phyloP scores from a whole-genome alignment of 1,140 invertebrate species.

The Cyphomyrmex costatus region DNA sequence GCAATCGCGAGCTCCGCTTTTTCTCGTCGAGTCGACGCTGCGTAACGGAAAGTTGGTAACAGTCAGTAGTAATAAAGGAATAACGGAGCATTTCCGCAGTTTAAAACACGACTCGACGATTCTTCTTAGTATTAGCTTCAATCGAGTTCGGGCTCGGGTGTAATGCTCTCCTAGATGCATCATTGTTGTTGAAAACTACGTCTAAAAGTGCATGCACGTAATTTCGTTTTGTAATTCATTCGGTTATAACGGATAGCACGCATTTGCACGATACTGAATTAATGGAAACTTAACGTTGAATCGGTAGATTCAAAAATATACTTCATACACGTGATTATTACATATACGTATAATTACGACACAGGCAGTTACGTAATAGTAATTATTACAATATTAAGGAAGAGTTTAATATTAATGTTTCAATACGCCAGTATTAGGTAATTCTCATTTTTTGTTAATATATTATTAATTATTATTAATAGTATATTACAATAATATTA shows the following conservation, averaged over 20 bases:
- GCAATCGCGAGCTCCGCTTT: constrained; percentile 43
- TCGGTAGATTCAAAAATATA: neutral
- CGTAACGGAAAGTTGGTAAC: constrained; percentile 58
- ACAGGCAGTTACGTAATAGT: neutral
- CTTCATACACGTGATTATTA: neutral
- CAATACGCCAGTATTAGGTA: neutral
- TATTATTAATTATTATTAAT: neutral
- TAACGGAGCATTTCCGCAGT: constrained; percentile 60
- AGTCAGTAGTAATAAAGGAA: constrained; percentile 61
- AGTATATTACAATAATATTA: neutral
- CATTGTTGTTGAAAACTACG: neutral
- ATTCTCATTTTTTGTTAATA: neutral
- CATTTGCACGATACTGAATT: neutral
- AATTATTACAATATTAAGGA: neutral
- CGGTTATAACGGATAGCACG: neutral
- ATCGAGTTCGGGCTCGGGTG: constrained; percentile 29
- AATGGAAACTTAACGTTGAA: neutral
- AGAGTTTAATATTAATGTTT: neutral
- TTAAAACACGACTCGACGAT: constrained; percentile 54
- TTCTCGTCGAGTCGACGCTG: constrained; percentile 46
- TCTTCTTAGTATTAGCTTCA: constrained; percentile 37
- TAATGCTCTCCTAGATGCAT: neutral
- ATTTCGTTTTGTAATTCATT: constrained; percentile 29
- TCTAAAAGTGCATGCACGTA: neutral
- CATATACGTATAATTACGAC: neutral